These are phyloP conservation scores for Nesoenas mayeri DNA, from an alignment of 2,113 vertebrate genomes.

Conservation along the genomic window DNA sequence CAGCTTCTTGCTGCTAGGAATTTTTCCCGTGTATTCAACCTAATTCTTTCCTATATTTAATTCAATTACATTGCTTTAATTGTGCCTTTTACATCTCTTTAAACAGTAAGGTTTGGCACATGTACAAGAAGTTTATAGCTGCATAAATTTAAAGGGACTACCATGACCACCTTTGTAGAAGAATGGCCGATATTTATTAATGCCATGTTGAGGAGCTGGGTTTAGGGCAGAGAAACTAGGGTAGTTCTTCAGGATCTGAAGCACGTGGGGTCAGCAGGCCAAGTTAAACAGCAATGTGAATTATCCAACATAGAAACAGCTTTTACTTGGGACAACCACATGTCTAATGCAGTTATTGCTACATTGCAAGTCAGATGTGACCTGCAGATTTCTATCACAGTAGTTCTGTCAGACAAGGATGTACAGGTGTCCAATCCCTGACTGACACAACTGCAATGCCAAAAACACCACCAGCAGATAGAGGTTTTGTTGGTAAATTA, in stretches of 20 bases:
- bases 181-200: neutral
- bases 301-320: neutral
- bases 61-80: conserved; percentile 12
- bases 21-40: neutral
- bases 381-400: neutral
- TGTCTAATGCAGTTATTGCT: neutral
- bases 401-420: neutral
- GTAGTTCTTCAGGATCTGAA: neutral
- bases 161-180: neutral
- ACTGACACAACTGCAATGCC: fast-evolving
- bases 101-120: conserved; percentile 1
- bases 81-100: neutral
- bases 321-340: neutral
- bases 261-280: neutral
- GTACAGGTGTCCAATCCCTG: neutral
- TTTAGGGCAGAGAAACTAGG: neutral
- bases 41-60: conserved; percentile 5
- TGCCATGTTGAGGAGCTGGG: neutral
- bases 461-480: neutral
- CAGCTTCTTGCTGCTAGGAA: neutral
- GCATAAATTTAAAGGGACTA: neutral
- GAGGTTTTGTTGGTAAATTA: neutral
- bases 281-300: neutral
- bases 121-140: neutral
- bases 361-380: neutral